phyloP scores from a whole-genome alignment of 2,888 invertebrate genomes.

The Agapostemon virescens region DNA sequence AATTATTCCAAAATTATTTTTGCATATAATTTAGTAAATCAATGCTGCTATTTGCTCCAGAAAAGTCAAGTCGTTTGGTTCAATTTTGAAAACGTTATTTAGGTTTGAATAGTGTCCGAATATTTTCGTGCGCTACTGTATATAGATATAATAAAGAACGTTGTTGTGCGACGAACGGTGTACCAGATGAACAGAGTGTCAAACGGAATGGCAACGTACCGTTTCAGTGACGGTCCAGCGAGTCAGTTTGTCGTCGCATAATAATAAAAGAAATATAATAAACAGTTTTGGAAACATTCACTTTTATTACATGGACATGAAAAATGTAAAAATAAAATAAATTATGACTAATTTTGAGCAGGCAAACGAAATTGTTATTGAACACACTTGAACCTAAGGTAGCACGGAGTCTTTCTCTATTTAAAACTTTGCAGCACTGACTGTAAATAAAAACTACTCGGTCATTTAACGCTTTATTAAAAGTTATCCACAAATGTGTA shows the following conservation, averaged over 20 bases:
- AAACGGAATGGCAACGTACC: background rate
- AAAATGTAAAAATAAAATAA: constrained; percentile 1
- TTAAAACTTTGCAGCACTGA: background rate
- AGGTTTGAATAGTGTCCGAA: too few relatives aligned
- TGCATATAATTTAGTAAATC: too few relatives aligned
- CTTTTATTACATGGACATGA: background rate
- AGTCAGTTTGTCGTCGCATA: background rate
- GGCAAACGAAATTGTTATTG: constrained; percentile 10
- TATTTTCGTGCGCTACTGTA: too few relatives aligned
- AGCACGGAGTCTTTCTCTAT: constrained; percentile 4
- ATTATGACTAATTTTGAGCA: background rate
- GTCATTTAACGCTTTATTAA: background rate
- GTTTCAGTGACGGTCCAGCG: background rate
- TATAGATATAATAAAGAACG: background rate
- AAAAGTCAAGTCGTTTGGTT: too few relatives aligned
- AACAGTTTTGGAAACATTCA: constrained; percentile 1
- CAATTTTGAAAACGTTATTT: too few relatives aligned
- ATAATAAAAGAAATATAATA: background rate
- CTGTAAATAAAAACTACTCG: background rate
- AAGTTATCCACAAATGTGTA: background rate
- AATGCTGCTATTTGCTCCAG: too few relatives aligned
- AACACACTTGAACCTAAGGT: constrained; percentile 9
- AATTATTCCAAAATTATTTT: too few relatives aligned
- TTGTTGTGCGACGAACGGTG: background rate
- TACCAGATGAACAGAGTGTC: background rate